Base-by-base conservation (phyloP, 2,797 vertebrate species). In the Apogon talboti region DNA sequence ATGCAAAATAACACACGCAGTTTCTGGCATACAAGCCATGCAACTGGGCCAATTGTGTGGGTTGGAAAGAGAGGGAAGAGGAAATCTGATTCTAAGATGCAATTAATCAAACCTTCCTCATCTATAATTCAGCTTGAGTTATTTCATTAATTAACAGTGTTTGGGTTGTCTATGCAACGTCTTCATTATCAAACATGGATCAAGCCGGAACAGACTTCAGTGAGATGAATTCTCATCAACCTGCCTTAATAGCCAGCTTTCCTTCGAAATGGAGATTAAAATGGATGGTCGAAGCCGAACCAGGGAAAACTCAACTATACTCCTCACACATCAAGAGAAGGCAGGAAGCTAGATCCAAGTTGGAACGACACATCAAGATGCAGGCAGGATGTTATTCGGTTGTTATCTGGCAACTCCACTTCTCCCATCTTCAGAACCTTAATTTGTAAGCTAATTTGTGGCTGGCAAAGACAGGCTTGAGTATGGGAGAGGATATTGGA, bases 381-480 rank as follows among this genome's bases (percentile, higher is more conserved):
- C 67, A 33, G 24, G 60, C 88, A 88, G 90, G 87, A 91, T 86
- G 89, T 79, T 85, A 74, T 86, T 87, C 44, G 72, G 80, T 81
- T 85, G 76, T 86, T 86, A 88, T 90, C 85, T 86, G 83, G 87
- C 83, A 87, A 64, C 71, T 73, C 56, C 7, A 68, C 74, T 76
- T 79, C 74, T 82, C 71, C 60, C 67, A 74, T 88, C 77, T 88
- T 89, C 81, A 74, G 72, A 81, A 80, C 76, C 65, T 83, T 91
- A 83, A 93, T 93, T 93, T 93, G 87, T 87, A 89, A 91, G 84
- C 84, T 89, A 86, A 92, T 92, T 91, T 87, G 70, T 61, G 78
- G 74, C 85, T 79, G 87, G 74, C 63, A 83, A 74, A 81, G 87
- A 83, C 76, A 76, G 76, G 58, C 57, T 73, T 80, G 78, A 79